phyloP scores from a whole-genome alignment of 2,797 vertebrate species.

The Pyrocephalus nanus region DNA sequence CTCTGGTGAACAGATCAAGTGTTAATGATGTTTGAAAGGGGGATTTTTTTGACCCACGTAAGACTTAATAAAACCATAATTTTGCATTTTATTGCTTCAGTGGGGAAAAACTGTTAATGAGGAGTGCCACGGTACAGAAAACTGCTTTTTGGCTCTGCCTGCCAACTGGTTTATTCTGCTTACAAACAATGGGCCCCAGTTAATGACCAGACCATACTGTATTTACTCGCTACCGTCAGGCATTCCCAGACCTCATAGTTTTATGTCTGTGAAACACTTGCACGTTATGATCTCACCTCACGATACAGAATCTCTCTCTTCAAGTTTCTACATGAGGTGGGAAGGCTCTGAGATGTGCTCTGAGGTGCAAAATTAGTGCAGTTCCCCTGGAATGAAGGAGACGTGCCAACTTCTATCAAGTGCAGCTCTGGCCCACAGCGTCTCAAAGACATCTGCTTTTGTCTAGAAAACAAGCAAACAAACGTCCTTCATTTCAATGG shows the following conservation, averaged over 20 bases:
- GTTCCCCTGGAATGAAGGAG: constrained; percentile 50
- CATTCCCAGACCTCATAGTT: constrained; percentile 38
- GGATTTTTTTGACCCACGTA: neutral
- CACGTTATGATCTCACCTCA: constrained; percentile 31
- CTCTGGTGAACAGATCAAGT: neutral
- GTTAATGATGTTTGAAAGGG: neutral
- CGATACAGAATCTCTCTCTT: constrained; percentile 43
- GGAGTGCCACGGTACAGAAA: neutral
- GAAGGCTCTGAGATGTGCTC: constrained; percentile 14
- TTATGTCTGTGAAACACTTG: constrained; percentile 48
- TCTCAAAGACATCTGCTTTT: constrained; percentile 42
- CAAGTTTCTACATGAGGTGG: constrained; percentile 63
- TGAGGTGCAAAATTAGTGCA: constrained; percentile 34
- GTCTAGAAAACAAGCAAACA: constrained; percentile 53
- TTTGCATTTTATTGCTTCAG: constrained; percentile 15
- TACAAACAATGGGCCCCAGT: constrained; percentile 37
- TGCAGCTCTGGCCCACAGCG: neutral
- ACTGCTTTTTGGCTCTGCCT: constrained; percentile 30
- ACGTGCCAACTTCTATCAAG: neutral
- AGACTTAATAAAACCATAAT: constrained; percentile 8
- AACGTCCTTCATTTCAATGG: constrained; percentile 2
- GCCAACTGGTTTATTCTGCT: constrained; percentile 20
- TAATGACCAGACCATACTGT: neutral
- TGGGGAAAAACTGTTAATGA: constrained; percentile 35
- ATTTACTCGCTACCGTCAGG: constrained; percentile 2